These are phyloP conservation scores for Unio pictorum DNA, from an alignment of 2,888 invertebrate genomes.

Conservation along the genomic window DNA sequence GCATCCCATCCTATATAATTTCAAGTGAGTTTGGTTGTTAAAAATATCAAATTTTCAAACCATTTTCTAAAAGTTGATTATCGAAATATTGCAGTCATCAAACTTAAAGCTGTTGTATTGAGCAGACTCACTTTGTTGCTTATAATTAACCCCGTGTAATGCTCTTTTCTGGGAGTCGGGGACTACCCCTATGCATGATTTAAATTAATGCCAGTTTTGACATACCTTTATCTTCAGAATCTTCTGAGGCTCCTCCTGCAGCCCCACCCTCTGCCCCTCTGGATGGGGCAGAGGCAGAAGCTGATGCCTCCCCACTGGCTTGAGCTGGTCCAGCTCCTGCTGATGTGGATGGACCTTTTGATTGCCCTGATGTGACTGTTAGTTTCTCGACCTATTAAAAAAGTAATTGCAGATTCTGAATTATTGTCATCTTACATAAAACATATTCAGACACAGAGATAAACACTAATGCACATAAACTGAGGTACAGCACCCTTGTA, in stretches of 20 bases:
- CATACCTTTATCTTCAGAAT: slow-evolving; percentile 14
- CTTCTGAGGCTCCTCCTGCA: slow-evolving; percentile 7
- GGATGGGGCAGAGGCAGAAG: background rate
- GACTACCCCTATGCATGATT: background rate
- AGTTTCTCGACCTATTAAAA: too few species aligned
- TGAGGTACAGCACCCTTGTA: too few species aligned
- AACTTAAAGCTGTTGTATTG: too few species aligned
- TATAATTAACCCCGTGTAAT: slow-evolving; percentile 2
- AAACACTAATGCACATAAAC: too few species aligned
- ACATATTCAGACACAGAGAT: too few species aligned
- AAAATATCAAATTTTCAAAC: too few species aligned
- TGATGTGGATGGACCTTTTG: slow-evolving; percentile 2
- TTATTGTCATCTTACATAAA: too few species aligned
- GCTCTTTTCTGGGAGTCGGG: background rate
- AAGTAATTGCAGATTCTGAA: too few species aligned
- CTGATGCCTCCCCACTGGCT: background rate
- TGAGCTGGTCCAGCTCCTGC: slow-evolving; percentile 2
- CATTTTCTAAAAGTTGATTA: too few species aligned
- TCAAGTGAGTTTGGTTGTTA: too few species aligned
- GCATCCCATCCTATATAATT: too few species aligned
- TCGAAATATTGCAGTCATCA: too few species aligned
- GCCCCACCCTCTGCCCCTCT: slow-evolving; percentile 1
- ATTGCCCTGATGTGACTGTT: background rate
- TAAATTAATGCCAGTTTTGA: background rate
- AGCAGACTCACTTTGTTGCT: background rate